Base-by-base conservation (phyloP, 2,797 vertebrate species). In the Lophius americanus region DNA sequence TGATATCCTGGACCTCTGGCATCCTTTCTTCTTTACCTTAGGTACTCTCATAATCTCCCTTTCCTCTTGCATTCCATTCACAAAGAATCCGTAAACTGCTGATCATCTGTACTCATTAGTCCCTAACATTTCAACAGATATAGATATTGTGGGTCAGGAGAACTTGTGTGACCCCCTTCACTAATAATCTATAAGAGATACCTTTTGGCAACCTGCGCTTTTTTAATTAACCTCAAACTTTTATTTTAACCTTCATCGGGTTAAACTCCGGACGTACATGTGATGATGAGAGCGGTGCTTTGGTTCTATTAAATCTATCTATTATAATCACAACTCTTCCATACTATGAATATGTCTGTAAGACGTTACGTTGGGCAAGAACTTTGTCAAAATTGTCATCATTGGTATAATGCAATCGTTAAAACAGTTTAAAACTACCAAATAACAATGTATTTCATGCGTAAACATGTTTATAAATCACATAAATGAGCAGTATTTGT, bases 1-100 rank as follows among this genome's bases (percentile, higher is more conserved):
- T 55, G 60, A 68, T 57, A 41, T 57, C 50, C 53, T 44, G 23
- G 23, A 23, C 23, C 23, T 23, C 23, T 23, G 23, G 23, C 4
- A 14, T 37, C 46, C 35, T 55, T 51, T 62, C 57, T 44, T 43
- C 7, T 59, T 51, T 38, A 49, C 5, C 41, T 36, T 38, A 11
- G 35, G 60, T 50, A 35, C 44, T n/a, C 61, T 68, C 48, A 48
- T 41, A 43, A 54, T 61, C 41, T 33, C 52, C 60, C 37, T 68
- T 61, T 51, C 0, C 37, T 7, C 7, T 38, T 38, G 1, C 12
- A 10, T 52, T 51, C n/a, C 38, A 50, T 43, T 35, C 51, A 9
- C 63, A 64, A 63, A 56, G 36, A 51, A 51, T 58, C 49, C 35
- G 14, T 33, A 23, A 10, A 10, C 44, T 55, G n/a, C 42, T 11